Evolutionary conservation across 2,888 invertebrate genomes (phyloP).

Genomic region (Tortrix viridana): DNA sequence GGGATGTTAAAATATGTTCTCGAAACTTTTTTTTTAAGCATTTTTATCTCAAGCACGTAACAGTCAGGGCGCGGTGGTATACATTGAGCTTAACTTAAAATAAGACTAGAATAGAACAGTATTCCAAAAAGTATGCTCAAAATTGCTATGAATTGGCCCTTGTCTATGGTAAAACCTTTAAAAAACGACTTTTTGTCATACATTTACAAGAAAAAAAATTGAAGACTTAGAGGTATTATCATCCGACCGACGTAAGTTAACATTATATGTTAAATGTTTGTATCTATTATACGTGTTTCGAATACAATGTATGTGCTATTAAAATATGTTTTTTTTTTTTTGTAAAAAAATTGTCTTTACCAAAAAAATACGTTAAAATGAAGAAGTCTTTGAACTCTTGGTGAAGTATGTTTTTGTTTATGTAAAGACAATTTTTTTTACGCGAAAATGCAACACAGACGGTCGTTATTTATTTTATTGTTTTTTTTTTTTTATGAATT

Average conservation of each 20-base stretch:
- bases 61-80: background rate
- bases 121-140: conserved; percentile 33
- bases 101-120: conserved; percentile 4
- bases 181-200: background rate
- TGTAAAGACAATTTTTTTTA: conserved; percentile 54
- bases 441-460: conserved; percentile 84
- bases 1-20: no score
- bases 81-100: conserved; percentile 8
- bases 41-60: background rate
- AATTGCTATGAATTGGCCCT: conserved; percentile 14
- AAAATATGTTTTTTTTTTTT: conserved; percentile 44
- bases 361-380: no score
- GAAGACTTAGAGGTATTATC: conserved; percentile 44
- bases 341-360: conserved; percentile 47
- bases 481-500: conserved; percentile 43
- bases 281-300: conserved; percentile 69
- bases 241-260: conserved; percentile 42
- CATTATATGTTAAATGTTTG: conserved; percentile 58
- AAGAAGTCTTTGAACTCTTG: no score
- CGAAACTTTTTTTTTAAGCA: background rate
- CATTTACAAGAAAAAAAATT: conserved; percentile 13
- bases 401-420: conserved; percentile 13
- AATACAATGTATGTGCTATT: conserved; percentile 65
- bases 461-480: conserved; percentile 59
- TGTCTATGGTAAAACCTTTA: conserved; percentile 5